Conservation (phyloP, 2,797 vertebrate species). For the Perodicticus potto region DNA sequence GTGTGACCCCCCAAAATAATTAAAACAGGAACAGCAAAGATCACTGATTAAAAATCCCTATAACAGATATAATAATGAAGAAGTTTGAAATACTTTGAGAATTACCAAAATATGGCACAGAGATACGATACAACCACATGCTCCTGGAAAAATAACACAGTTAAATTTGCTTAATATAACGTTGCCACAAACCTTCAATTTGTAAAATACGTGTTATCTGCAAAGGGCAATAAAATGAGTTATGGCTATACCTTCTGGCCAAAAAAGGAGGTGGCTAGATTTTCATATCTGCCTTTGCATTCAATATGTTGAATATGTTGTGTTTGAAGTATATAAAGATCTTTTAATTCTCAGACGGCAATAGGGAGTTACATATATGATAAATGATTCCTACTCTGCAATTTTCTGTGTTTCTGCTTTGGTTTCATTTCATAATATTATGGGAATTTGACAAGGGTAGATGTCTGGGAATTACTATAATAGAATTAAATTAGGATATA, state of each 20-base stretch:
- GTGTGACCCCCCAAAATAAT: too few species aligned
- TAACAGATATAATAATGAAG: too few species aligned
- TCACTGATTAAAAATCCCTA: too few species aligned
- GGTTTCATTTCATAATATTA: not conserved
- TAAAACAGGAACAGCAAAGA: too few species aligned
- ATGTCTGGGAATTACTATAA: not conserved
- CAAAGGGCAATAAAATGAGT: too few species aligned
- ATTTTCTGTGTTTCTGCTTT: slow-evolving; percentile 36
- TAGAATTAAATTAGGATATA: not conserved
- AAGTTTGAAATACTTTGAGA: too few species aligned
- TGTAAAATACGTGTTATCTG: too few species aligned
- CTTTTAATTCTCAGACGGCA: not conserved
- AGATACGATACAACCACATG: too few species aligned
- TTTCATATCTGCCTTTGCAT: not conserved
- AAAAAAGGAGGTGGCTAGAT: not conserved
- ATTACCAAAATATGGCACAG: too few species aligned
- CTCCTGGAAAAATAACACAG: too few species aligned
- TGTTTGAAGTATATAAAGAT: not conserved
- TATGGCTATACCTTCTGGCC: not conserved
- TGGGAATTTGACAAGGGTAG: not conserved
- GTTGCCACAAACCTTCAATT: too few species aligned
- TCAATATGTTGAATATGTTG: not conserved
- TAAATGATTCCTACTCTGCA: not conserved
- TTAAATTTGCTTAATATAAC: too few species aligned
- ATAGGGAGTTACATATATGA: not conserved